Percentiles rank a stretch among this genome's conserved stretches.
Conservation (phyloP, 2,797 vertebrate species). For the Oceanodroma leucorhoa region DNA sequence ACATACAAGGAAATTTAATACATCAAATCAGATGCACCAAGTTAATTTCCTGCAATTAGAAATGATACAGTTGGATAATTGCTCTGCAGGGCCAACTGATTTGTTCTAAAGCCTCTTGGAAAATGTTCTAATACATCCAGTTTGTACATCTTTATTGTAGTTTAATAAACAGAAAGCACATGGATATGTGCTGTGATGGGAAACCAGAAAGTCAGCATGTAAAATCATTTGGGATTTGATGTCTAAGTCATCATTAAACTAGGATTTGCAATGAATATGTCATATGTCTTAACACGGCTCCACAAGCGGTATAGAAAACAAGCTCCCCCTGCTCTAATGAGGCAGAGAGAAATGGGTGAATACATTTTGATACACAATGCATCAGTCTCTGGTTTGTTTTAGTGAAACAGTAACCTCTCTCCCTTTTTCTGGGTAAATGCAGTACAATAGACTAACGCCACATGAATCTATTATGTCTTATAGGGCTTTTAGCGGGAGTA, state of each 20-base stretch:
- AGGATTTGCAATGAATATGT: constrained; percentile 61
- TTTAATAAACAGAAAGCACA: constrained; percentile 52
- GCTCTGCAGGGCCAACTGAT: neutral
- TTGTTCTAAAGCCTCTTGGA: neutral
- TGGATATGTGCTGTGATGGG: constrained; percentile 1
- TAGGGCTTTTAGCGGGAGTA: constrained; percentile 74
- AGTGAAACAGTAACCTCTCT: constrained; percentile 74
- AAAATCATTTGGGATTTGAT: constrained; percentile 41
- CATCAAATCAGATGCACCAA: constrained; percentile 12
- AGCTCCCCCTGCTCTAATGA: constrained; percentile 58
- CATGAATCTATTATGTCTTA: constrained; percentile 83
- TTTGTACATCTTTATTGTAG: constrained; percentile 12
- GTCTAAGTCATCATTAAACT: constrained; percentile 50
- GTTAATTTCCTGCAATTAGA: constrained; percentile 40
- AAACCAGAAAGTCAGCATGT: constrained; percentile 34
- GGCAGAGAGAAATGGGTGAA: constrained; percentile 64
- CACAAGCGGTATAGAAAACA: constrained; percentile 50
- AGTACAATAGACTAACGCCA: constrained; percentile 77
- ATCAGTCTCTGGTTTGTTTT: constrained; percentile 79
- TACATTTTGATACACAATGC: constrained; percentile 76
- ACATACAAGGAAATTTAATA: constrained; percentile 11
- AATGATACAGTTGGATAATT: neutral
- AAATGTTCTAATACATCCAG: constrained; percentile 3
- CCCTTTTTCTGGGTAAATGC: constrained; percentile 75
- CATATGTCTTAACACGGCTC: constrained; percentile 57